Percentiles rank a stretch among this genome's conserved stretches.
These are phyloP conservation scores for Ciconia maguari DNA, from an alignment of 2,113 vertebrate species.

Conservation along the genomic window DNA sequence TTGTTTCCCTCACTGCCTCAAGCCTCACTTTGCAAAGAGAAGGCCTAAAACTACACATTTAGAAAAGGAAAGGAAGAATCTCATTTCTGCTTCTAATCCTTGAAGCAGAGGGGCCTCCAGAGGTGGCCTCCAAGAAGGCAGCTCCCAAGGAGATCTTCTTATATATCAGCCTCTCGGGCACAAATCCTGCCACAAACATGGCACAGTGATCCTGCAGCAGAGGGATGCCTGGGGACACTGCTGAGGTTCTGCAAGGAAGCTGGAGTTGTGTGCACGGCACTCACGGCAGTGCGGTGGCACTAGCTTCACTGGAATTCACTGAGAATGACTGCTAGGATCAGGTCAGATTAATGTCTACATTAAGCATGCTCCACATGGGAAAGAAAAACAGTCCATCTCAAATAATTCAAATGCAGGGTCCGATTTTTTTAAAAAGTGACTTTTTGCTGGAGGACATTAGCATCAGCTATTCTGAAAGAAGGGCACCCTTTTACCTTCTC, in stretches of 20 bases:
- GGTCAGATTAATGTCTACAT: not conserved
- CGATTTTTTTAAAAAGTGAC: not conserved
- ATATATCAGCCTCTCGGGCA: not conserved
- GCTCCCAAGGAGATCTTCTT: not conserved
- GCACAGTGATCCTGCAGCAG: not conserved
- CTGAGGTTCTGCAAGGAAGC: not conserved
- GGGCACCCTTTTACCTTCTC: not conserved
- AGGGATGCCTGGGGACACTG: fast-evolving
- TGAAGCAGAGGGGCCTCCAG: not conserved
- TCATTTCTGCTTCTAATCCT: not conserved
- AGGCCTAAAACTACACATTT: not conserved
- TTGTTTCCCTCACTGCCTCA: not conserved
- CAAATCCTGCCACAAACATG: not conserved
- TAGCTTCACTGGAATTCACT: not conserved
- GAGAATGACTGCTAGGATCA: not conserved
- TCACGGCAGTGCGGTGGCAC: not conserved
- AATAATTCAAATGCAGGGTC: not conserved
- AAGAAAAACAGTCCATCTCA: not conserved
- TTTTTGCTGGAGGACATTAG: not conserved
- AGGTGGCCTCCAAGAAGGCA: not conserved
- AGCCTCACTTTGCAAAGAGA: not conserved
- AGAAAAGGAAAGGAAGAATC: not conserved
- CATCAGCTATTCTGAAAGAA: not conserved
- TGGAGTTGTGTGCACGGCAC: not conserved
- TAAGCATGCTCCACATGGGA: fast-evolving